Conservation (phyloP, 2,888 invertebrate species). For the Seira sanloemensis region DNA sequence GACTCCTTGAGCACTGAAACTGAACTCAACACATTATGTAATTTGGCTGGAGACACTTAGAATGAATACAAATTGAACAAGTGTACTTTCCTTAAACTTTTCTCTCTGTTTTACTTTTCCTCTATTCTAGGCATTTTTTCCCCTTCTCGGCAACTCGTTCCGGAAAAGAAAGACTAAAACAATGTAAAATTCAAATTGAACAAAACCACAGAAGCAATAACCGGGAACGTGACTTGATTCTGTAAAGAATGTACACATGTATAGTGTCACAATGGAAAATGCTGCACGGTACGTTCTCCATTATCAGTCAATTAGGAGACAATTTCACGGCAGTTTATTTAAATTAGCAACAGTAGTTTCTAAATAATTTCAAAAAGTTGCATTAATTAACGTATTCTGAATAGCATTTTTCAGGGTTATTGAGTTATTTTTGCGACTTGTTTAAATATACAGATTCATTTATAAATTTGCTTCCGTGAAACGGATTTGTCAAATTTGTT, state of each 20-base stretch:
- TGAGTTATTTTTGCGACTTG: no score
- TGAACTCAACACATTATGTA: constrained; percentile 36
- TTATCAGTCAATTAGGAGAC: constrained; percentile 47
- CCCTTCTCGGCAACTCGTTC: not conserved
- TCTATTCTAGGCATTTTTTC: not conserved
- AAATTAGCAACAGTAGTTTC: no score
- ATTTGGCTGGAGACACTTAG: constrained; percentile 17
- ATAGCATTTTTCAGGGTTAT: no score
- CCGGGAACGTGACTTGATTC: constrained; percentile 28
- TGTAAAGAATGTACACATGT: not conserved
- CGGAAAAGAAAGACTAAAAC: constrained; percentile 2
- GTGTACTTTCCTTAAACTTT: not conserved
- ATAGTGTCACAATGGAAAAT: no score
- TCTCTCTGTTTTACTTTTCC: not conserved
- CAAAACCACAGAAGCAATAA: constrained; percentile 34
- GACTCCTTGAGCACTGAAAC: no score
- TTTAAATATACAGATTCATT: no score
- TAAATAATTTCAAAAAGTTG: no score
- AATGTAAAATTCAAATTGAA: constrained; percentile 33
- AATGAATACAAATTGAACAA: constrained; percentile 51
- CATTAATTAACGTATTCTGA: no score
- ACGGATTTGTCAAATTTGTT: no score
- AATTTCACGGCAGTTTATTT: constrained; percentile 28
- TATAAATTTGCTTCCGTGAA: no score
- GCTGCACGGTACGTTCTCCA: constrained; percentile 2